Percentiles rank a stretch among this genome's conserved stretches.
Conservation (phyloP, 2,888 invertebrate species). For the Scaptodrosophila latifasciaeformis region DNA sequence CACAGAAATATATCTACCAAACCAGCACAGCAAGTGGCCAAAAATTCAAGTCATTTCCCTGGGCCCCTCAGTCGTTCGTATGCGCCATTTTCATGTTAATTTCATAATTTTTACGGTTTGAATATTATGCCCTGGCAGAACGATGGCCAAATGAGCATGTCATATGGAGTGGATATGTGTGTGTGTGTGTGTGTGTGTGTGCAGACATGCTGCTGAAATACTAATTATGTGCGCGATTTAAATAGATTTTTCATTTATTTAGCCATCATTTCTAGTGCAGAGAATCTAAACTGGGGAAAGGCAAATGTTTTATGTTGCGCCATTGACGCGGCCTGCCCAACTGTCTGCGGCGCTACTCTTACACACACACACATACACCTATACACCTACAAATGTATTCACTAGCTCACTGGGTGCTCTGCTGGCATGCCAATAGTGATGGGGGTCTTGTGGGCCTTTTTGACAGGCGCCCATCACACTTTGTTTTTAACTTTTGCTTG, state of each 20-base stretch:
- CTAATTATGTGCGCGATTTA: slow-evolving; percentile 70
- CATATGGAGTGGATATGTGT: slow-evolving; percentile 50
- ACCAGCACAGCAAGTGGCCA: not conserved
- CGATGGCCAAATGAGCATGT: slow-evolving; percentile 55
- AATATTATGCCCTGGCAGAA: slow-evolving; percentile 21
- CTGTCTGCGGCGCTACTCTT: slow-evolving; percentile 1
- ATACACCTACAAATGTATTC: not conserved
- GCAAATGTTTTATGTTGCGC: slow-evolving; percentile 67
- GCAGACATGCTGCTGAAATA: slow-evolving; percentile 64
- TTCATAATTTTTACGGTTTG: slow-evolving; percentile 55
- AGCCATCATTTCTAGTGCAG: slow-evolving; percentile 57
- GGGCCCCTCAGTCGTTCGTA: not conserved
- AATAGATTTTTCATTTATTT: slow-evolving; percentile 68
- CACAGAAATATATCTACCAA: not conserved
- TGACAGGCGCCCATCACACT: slow-evolving; percentile 64
- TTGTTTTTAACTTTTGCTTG: slow-evolving; percentile 47
- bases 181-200: slow-evolving; percentile 21
- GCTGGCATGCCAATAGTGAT: too few species aligned
- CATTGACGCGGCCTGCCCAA: slow-evolving; percentile 37
- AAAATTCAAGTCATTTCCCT: slow-evolving; percentile 13
- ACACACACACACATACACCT: not conserved
- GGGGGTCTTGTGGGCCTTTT: slow-evolving; percentile 41
- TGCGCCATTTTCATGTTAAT: slow-evolving; percentile 51
- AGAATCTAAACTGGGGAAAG: slow-evolving; percentile 55
- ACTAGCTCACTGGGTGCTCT: too few species aligned